phyloP scores from a whole-genome alignment of 2,797 vertebrate genomes.

The Vespertilio murinus region DNA sequence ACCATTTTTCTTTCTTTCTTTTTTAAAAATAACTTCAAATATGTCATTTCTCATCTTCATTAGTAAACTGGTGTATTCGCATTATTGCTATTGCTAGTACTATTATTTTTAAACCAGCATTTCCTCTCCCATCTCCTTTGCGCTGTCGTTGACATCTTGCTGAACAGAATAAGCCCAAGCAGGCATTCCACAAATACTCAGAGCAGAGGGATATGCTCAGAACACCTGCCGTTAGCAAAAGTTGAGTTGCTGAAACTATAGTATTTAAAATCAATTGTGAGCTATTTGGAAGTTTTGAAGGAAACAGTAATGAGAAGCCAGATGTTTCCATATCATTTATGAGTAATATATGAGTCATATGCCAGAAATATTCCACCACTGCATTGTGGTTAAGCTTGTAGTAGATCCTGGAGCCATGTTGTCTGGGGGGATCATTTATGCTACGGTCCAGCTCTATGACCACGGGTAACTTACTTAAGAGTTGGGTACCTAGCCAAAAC shows the following conservation, averaged over 20 bases:
- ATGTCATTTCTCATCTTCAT: not conserved
- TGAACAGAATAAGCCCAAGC: not conserved
- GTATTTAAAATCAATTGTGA: constrained; percentile 43
- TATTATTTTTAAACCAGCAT: not conserved
- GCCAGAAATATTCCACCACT: not conserved
- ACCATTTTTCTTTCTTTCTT: not conserved
- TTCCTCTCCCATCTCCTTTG: not conserved
- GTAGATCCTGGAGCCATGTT: not conserved
- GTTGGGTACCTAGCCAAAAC: too few species aligned
- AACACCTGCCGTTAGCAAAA: not conserved
- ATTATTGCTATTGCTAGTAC: not conserved
- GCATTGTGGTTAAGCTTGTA: not conserved
- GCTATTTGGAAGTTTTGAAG: constrained; percentile 47
- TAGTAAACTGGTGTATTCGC: not conserved
- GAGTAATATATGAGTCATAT: constrained; percentile 4
- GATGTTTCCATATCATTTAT: constrained; percentile 27
- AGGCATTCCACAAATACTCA: not conserved
- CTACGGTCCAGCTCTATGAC: not conserved
- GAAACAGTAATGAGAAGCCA: constrained; percentile 18
- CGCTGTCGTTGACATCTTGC: not conserved
- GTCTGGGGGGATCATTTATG: not conserved
- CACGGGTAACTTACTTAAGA: not conserved
- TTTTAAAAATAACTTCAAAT: not conserved
- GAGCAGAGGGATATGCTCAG: not conserved
- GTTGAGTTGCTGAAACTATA: not conserved